These are phyloP conservation scores for Ctenopoma kingsleyae DNA, from an alignment of 2,797 vertebrate species.

Conservation along the genomic window DNA sequence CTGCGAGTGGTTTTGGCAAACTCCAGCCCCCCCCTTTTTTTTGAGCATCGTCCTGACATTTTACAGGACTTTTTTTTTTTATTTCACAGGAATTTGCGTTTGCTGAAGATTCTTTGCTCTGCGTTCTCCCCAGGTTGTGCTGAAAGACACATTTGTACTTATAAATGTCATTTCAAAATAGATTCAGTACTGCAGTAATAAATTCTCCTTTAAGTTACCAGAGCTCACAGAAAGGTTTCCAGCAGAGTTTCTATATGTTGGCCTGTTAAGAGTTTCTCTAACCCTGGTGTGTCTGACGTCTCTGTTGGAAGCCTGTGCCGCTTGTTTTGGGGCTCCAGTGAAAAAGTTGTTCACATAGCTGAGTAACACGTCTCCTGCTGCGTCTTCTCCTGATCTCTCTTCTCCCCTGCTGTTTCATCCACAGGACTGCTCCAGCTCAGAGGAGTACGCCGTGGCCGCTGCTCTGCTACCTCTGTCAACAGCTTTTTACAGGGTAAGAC, in stretches of 20 bases:
- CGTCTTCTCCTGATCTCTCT: conserved; percentile 40
- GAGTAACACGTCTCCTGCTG: conserved; percentile 36
- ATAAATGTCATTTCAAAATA: neutral
- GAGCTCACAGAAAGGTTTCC: neutral
- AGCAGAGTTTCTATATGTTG: neutral
- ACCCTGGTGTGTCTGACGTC: conserved; percentile 2
- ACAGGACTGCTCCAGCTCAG: conserved; percentile 97
- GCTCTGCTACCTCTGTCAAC: conserved; percentile 94
- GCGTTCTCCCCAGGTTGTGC: neutral
- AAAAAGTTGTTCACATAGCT: conserved; percentile 15
- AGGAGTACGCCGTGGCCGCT: conserved; percentile 94
- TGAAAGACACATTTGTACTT: neutral
- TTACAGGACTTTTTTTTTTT: conserved; percentile 44
- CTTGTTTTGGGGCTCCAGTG: conserved; percentile 15
- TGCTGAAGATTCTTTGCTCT: conserved; percentile 30
- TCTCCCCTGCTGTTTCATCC: conserved; percentile 69
- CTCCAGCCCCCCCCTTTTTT: neutral
- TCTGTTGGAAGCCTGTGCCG: conserved; percentile 17
- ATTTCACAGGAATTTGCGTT: conserved; percentile 51
- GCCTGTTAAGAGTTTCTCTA: neutral
- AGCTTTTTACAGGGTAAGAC: conserved; percentile 96
- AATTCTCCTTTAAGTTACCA: conserved; percentile 5
- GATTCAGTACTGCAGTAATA: neutral
- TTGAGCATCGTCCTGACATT: conserved; percentile 40
- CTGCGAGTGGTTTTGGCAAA: conserved; percentile 49